A percentile compares a stretch with the other conserved stretches of the same genome.
These are phyloP conservation scores for Agrilus biguttatus DNA, from an alignment of 2,888 invertebrate genomes.

Conservation along the genomic window DNA sequence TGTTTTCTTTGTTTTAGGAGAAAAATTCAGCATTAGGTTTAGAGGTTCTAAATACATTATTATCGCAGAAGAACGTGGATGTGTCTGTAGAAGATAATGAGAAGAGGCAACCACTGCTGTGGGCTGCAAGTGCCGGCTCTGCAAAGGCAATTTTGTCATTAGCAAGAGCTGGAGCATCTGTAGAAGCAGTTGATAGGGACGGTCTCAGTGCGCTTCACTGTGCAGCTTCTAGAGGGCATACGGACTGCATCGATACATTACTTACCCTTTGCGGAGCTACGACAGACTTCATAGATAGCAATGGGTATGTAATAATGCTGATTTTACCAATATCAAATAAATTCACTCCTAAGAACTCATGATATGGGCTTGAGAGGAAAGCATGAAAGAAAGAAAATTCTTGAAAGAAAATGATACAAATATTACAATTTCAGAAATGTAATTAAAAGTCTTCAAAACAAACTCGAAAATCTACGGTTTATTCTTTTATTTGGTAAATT, in stretches of 20 bases:
- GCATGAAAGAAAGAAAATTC: too few species aligned
- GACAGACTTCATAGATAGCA: slow-evolving; percentile 80
- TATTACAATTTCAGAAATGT: too few species aligned
- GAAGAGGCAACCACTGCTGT: slow-evolving; percentile 83
- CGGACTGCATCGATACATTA: slow-evolving; percentile 78
- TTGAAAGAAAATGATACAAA: too few species aligned
- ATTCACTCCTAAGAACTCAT: too few species aligned
- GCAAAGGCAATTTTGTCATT: slow-evolving; percentile 81
- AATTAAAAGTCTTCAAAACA: too few species aligned
- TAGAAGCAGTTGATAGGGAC: slow-evolving; percentile 77
- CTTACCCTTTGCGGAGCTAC: slow-evolving; percentile 78
- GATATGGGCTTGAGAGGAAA: too few species aligned
- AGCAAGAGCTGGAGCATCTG: slow-evolving; percentile 72
- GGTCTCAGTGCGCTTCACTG: slow-evolving; percentile 93
- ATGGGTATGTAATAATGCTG: slow-evolving; percentile 38
- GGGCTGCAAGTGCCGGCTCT: slow-evolving; percentile 96
- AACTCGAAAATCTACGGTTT: too few species aligned
- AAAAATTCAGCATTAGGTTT: slow-evolving; percentile 47
- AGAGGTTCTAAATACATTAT: slow-evolving; percentile 64
- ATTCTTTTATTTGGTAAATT: too few species aligned
- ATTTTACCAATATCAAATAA: too few species aligned
- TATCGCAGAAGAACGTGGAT: slow-evolving; percentile 60
- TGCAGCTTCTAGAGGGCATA: slow-evolving; percentile 91
- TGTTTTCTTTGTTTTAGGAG: slow-evolving; percentile 16
- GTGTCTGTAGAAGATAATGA: slow-evolving; percentile 84